Conservation (phyloP, 2,888 invertebrate genomes). For the Drosophila formosana region DNA sequence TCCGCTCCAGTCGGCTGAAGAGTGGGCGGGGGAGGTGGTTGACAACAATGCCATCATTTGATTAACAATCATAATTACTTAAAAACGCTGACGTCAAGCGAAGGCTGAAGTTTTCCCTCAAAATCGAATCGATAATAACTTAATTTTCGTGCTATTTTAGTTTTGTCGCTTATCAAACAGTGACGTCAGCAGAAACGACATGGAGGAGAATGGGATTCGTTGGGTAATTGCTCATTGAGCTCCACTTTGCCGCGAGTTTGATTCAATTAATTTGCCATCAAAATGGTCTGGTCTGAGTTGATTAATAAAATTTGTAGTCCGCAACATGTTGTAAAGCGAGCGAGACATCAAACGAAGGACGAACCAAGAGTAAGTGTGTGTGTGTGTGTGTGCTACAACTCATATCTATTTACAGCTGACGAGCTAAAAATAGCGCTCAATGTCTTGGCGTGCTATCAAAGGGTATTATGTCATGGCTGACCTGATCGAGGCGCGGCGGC, state of each 20-base stretch:
- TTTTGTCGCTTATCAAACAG: slow-evolving; percentile 55
- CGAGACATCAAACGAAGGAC: slow-evolving; percentile 22
- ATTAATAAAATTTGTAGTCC: slow-evolving; percentile 42
- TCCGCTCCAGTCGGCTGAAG: slow-evolving; percentile 33
- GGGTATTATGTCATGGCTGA: slow-evolving; percentile 79
- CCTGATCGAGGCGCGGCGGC: slow-evolving; percentile 41
- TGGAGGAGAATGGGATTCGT: slow-evolving; percentile 2
- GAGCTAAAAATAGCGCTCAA: slow-evolving; percentile 68
- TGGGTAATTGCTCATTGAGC: slow-evolving; percentile 71
- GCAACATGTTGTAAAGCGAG: slow-evolving; percentile 36
- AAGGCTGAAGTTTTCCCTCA: slow-evolving; percentile 14
- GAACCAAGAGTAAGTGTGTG: neutral
- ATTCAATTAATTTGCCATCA: slow-evolving; percentile 70
- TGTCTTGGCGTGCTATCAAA: slow-evolving; percentile 68
- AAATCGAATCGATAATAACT: slow-evolving; percentile 69
- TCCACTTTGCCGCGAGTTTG: slow-evolving; percentile 52
- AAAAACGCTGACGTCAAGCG: slow-evolving; percentile 64
- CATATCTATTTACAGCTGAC: slow-evolving; percentile 55
- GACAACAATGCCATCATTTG: slow-evolving; percentile 56
- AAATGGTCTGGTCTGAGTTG: slow-evolving; percentile 39
- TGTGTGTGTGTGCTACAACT: slow-evolving; percentile 12
- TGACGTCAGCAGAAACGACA: slow-evolving; percentile 60
- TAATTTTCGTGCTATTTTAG: slow-evolving; percentile 62
- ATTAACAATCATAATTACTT: slow-evolving; percentile 60
- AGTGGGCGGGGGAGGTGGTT: neutral